Base-by-base conservation (phyloP, 2,797 vertebrate genomes). In the Alosa sapidissima region DNA sequence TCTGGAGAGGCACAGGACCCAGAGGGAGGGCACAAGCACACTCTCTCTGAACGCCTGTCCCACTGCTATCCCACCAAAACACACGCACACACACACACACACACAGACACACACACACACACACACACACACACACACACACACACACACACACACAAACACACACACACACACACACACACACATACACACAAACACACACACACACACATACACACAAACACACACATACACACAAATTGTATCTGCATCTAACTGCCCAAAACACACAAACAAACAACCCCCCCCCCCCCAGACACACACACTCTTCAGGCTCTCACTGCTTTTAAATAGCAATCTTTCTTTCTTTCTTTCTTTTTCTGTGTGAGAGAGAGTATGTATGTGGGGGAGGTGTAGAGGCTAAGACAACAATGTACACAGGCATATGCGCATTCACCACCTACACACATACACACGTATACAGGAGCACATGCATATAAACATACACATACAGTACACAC, bases 271-370 rank as follows among this genome's bases (percentile, higher is more conserved):
- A 51, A 10, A 51, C 49, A 51, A 10, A 51, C 49, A 51, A 41
- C 41, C 41, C 41, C 41, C 41, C 54, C 54, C 16, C 54, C 54
- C 19, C 16, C 54, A 55, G 54, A 55, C 54, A 55, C 58, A 62
- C n/a, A 62, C n/a, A 62, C 58, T 24, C 58, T 24, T 62, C 58
- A 62, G 58, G 55, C 55, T 58, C 19, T 58, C 55, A 21, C 55
- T 62, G 58, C 58, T 24, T 62, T 62, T 62, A 62, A 62, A 62
- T 62, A 62, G n/a, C 58, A n/a, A 62, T 62, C n/a, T 62, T 62
- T 62, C 6, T 62, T 9, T 62, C 21, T 62, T 24, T 62, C 58
- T 62, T 62, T 62, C 6, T 62, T 10, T 62, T 8, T 62, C 21
- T 24, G n/a, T 2, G n/a, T n/a, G 58, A 60, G 21, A n/a, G 58